Evolutionary conservation across 2,888 invertebrate genomes (phyloP).

Genomic region (Drosophila helvetica): DNA sequence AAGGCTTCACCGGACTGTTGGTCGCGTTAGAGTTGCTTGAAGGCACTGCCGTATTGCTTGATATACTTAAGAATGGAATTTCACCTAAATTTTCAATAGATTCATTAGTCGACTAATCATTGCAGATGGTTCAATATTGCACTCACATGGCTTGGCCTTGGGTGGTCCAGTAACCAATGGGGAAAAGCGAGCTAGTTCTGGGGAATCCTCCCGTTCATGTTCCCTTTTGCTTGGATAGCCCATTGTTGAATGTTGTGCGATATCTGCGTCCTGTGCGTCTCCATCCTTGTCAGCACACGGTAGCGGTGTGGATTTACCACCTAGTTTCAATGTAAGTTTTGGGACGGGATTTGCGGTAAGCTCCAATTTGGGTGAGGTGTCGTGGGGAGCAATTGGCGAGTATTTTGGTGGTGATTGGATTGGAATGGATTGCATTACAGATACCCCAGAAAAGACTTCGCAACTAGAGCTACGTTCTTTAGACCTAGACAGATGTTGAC

Average conservation of each 20-base stretch:
- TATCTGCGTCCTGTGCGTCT: slow-evolving; percentile 18
- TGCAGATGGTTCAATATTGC: not conserved
- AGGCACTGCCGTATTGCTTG: not conserved
- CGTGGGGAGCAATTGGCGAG: not conserved
- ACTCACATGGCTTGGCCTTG: slow-evolving; percentile 86
- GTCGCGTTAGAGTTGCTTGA: not conserved
- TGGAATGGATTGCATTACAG: not conserved
- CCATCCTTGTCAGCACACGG: slow-evolving; percentile 10
- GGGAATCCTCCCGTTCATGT: slow-evolving; percentile 87
- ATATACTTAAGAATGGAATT: not conserved
- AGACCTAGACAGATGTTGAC: not conserved
- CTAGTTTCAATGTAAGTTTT: slow-evolving; percentile 91
- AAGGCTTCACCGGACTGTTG: not conserved
- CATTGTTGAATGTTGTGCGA: not conserved
- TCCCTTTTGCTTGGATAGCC: slow-evolving; percentile 9
- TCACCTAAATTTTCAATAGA: slow-evolving; percentile 16
- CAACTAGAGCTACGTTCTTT: slow-evolving; percentile 2
- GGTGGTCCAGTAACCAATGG: slow-evolving; percentile 92
- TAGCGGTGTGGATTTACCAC: slow-evolving; percentile 73
- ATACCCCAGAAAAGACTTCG: not conserved
- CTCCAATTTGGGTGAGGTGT: slow-evolving; percentile 33
- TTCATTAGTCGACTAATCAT: not conserved
- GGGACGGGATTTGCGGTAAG: slow-evolving; percentile 85
- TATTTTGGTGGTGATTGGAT: not conserved
- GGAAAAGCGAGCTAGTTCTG: slow-evolving; percentile 92